These are phyloP conservation scores for Parus major DNA, from an alignment of 2,113 vertebrate genomes.

Conservation along the genomic window DNA sequence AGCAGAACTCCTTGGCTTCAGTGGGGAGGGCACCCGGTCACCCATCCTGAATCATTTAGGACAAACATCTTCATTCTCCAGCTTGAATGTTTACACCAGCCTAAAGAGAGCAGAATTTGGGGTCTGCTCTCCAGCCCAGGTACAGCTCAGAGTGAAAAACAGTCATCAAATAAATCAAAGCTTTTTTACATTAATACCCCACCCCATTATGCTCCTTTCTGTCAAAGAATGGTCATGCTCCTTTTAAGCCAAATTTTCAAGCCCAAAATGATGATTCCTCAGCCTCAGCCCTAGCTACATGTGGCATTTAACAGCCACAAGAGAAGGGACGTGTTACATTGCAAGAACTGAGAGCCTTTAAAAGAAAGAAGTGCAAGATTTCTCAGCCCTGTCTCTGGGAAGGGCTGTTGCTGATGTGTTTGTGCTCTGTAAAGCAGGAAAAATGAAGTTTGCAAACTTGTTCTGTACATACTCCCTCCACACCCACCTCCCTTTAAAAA, in stretches of 20 bases:
- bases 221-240: background rate
- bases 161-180: background rate
- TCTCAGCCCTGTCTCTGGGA: background rate
- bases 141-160: background rate
- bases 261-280: background rate
- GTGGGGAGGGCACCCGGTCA: background rate
- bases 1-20: background rate
- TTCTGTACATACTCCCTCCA: background rate
- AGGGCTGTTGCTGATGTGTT: background rate
- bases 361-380: background rate
- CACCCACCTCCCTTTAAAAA: conserved; percentile 8
- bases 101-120: background rate
- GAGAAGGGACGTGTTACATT: background rate
- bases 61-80: background rate
- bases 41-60: background rate
- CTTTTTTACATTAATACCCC: background rate
- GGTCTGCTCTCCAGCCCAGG: background rate
- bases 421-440: background rate
- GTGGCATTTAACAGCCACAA: background rate
- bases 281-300: background rate
- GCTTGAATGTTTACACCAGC: background rate
- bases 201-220: background rate
- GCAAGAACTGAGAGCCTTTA: background rate
- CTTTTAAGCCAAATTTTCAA: background rate
- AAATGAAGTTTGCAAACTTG: background rate